Percentiles rank a stretch among this genome's conserved stretches.
Conservation (phyloP, 1,140 invertebrate genomes). For the Lucilia sericata region DNA sequence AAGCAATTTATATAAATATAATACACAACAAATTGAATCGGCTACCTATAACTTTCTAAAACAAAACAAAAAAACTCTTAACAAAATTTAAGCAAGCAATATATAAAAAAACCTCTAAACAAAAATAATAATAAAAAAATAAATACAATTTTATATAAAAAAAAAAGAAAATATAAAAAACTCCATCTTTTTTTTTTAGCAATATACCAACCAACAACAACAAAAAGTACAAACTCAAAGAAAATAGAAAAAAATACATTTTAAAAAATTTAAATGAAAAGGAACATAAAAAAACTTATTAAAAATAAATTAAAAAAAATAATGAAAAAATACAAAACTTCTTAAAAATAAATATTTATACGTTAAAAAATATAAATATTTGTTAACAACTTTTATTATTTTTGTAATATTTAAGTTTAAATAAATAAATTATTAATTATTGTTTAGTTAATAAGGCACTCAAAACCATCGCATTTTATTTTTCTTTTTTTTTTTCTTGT, state of each 20-base stretch:
- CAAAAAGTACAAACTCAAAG: conserved; percentile 35
- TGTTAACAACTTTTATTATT: conserved; percentile 49
- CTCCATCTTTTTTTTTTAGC: conserved; percentile 4
- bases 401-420: conserved; percentile 25
- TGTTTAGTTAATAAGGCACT: conserved; percentile 55
- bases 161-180: background rate
- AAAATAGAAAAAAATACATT: conserved; percentile 36
- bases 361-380: background rate
- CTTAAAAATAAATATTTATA: background rate
- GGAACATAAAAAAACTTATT: conserved; percentile 20
- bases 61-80: background rate
- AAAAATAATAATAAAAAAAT: background rate
- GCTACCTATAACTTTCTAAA: conserved; percentile 19
- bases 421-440: conserved; percentile 35
- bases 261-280: conserved; percentile 25
- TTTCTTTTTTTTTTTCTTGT: conserved; percentile 42
- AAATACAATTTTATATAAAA: conserved; percentile 6
- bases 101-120: conserved; percentile 3
- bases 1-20: background rate
- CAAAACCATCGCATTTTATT: conserved; percentile 66
- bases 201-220: conserved; percentile 37
- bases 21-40: background rate
- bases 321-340: conserved; percentile 21
- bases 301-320: conserved; percentile 5
- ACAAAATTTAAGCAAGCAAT: conserved; percentile 15